phyloP scores from a whole-genome alignment of 1,140 invertebrate genomes.

The Leptopilina boulardi region DNA sequence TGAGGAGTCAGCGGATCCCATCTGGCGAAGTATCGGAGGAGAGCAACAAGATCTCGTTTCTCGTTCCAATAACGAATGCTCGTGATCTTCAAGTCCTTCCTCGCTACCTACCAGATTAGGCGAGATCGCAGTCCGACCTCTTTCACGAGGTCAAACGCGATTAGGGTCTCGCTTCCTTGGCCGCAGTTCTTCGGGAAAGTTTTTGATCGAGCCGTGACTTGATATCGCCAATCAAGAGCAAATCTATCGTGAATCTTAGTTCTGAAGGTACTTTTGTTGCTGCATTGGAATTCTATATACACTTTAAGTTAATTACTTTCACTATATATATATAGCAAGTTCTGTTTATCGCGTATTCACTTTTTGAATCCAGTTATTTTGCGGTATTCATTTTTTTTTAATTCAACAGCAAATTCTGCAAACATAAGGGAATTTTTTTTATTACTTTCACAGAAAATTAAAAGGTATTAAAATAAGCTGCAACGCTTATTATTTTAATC shows the following conservation, averaged over 20 bases:
- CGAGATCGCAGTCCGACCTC: constrained; percentile 43
- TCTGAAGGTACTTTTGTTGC: constrained; percentile 32
- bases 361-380: constrained; percentile 37
- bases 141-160: constrained; percentile 47
- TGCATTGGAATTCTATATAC: constrained; percentile 16
- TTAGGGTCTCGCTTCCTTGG: constrained; percentile 45
- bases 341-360: not conserved
- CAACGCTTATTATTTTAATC: too few relatives aligned
- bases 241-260: constrained; percentile 40
- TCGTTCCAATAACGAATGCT: constrained; percentile 51
- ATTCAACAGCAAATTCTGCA: too few relatives aligned
- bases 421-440: too few relatives aligned
- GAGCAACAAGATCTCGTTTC: constrained; percentile 46
- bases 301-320: too few relatives aligned
- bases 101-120: constrained; percentile 51
- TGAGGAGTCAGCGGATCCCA: not conserved
- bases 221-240: constrained; percentile 50
- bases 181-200: constrained; percentile 58
- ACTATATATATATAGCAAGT: too few relatives aligned
- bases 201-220: constrained; percentile 63
- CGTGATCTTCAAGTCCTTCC: constrained; percentile 60
- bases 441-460: too few relatives aligned
- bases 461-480: too few relatives aligned
- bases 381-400: too few relatives aligned
- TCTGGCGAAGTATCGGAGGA: constrained; percentile 36